Base-by-base conservation (phyloP, 2,113 vertebrate genomes). In the Rhea americana region DNA sequence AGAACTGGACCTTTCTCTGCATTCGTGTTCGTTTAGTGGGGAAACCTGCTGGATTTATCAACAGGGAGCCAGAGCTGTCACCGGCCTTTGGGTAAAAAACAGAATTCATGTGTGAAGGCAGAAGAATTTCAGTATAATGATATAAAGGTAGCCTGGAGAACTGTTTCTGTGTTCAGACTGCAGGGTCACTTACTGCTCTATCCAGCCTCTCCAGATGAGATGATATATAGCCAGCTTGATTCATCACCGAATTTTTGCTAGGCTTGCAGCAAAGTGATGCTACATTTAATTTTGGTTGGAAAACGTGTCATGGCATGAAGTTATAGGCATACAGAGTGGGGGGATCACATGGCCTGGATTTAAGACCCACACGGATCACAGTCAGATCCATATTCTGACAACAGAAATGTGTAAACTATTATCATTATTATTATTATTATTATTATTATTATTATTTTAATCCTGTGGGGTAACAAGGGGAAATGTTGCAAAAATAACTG, bases 1-100 rank as follows among this genome's bases (percentile, higher is more conserved):
- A 0, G 1, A 8, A 2, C 21, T 70, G 7, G 8, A 5, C 14
- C 19, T 17, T 48, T 8, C 13, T 65, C 24, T 65, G 21, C 5
- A 14, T 4, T 61, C 62, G 15, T 0, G 2, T 53, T 50, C 1
- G 0, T 82, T 45, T 76, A 16, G 21, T 32, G 14, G 45, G 20
- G 71, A 59, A 84, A 71, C 5, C 4, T 22, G 25, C 15, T 1
- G 7, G 32, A 58, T 83, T 5, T 6, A 51, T 7, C 19, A 48
- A 15, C 9, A 62, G 71, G 82, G 79, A 53, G 3, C 12, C 6
- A 9, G 41, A 66, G 8, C 3, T 1, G 0, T 39, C 35, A 10
- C 14, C 56, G 32, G 62, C 12, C 22, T 79, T 61, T 35, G 76
- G 32, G 12, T n/a, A 77, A 30, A 16, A 86, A 85, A 41, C 9